phyloP scores from a whole-genome alignment of 2,888 invertebrate species.

The Standfussiana lucernea region DNA sequence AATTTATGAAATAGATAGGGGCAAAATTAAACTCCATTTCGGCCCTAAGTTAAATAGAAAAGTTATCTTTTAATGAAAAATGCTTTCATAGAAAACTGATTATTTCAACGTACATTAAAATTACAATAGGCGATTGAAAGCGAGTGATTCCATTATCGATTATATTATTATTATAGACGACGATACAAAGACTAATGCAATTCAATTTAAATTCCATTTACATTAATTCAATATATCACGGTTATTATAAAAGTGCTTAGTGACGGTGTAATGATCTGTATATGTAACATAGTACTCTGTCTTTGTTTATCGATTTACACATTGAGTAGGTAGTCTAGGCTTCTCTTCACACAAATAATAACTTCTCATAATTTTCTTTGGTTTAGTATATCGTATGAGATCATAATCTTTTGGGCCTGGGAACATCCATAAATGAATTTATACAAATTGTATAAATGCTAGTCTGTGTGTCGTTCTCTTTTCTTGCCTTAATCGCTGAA shows the following conservation, averaged over 20 bases:
- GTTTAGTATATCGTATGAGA: neutral
- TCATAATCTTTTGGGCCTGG: neutral
- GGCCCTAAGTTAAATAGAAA: neutral
- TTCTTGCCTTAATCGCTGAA: neutral
- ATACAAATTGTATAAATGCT: neutral
- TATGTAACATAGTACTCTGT: neutral
- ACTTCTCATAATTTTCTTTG: neutral
- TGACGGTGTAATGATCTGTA: neutral
- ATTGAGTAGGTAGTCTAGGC: neutral
- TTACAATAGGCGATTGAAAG: slow-evolving; percentile 27
- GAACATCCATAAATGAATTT: neutral
- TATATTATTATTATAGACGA: neutral
- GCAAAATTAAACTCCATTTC: neutral
- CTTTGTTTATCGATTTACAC: neutral
- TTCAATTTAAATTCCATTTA: slow-evolving; percentile 49
- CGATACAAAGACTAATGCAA: slow-evolving; percentile 41
- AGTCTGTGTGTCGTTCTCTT: too few relatives aligned
- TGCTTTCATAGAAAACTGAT: slow-evolving; percentile 11
- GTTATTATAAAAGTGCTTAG: slow-evolving; percentile 4
- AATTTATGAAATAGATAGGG: neutral
- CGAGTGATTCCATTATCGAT: slow-evolving; percentile 19
- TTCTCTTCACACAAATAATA: neutral
- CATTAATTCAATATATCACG: slow-evolving; percentile 33
- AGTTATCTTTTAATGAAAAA: neutral
- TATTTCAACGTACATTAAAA: slow-evolving; percentile 26